Evolutionary conservation across 1,140 invertebrate species (phyloP).

Genomic region (Caenorhabditis latens): DNA sequence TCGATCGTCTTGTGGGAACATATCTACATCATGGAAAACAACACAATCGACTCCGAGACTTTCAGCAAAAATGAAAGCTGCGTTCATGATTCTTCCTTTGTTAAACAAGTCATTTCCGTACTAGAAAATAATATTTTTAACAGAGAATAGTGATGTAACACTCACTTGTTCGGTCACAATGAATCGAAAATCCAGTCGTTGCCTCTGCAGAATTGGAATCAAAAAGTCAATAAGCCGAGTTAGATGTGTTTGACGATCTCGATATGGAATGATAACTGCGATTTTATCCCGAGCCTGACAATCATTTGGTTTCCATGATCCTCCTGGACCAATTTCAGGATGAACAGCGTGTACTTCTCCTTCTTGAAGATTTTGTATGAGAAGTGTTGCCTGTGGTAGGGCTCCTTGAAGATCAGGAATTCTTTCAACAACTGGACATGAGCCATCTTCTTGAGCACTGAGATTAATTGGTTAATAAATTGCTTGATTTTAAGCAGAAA

Average conservation of each 20-base stretch:
- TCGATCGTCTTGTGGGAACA: slow-evolving; percentile 87
- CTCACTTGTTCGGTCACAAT: slow-evolving; percentile 78
- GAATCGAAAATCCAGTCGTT: slow-evolving; percentile 80
- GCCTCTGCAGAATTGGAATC: slow-evolving; percentile 88
- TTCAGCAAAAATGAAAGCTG: slow-evolving; percentile 83
- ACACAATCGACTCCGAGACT: slow-evolving; percentile 82
- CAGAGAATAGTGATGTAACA: background rate
- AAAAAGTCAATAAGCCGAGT: slow-evolving; percentile 83
- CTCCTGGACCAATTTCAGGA: slow-evolving; percentile 72
- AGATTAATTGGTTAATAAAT: background rate
- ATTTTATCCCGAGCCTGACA: slow-evolving; percentile 78
- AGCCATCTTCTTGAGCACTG: slow-evolving; percentile 31
- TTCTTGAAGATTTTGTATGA: slow-evolving; percentile 75
- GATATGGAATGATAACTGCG: slow-evolving; percentile 89
- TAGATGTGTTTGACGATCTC: slow-evolving; percentile 87
- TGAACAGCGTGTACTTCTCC: slow-evolving; percentile 67
- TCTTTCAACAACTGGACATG: slow-evolving; percentile 56
- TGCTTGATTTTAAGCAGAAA: background rate
- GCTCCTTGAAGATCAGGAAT: slow-evolving; percentile 61
- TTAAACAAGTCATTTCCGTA: slow-evolving; percentile 85
- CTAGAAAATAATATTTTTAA: slow-evolving; percentile 73
- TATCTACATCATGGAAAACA: slow-evolving; percentile 93
- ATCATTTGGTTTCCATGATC: slow-evolving; percentile 71
- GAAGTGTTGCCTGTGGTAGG: slow-evolving; percentile 68
- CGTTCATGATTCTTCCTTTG: slow-evolving; percentile 91